phyloP scores from a whole-genome alignment of 1,140 invertebrate genomes.

The Calephelis virginiensis region DNA sequence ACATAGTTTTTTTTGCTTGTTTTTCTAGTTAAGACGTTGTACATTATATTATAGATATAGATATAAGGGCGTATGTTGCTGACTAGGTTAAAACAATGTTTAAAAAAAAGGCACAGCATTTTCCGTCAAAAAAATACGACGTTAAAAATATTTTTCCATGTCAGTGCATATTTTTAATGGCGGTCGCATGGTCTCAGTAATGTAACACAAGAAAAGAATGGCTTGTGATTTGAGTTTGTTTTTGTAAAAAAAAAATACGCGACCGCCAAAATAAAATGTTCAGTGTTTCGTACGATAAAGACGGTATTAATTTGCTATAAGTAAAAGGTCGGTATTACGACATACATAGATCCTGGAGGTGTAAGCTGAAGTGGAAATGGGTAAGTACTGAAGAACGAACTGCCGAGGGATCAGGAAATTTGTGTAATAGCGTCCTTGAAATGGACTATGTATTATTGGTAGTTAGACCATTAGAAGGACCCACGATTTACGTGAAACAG shows the following conservation, averaged over 20 bases:
- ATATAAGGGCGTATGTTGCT: constrained; percentile 44
- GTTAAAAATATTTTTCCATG: constrained; percentile 62
- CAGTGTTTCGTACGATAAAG: constrained; percentile 34
- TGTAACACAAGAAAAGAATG: constrained; percentile 69
- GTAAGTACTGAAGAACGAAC: no score
- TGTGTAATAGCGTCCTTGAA: no score
- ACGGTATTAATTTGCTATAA: background rate
- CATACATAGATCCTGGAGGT: no score
- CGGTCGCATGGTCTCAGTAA: constrained; percentile 44
- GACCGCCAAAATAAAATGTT: constrained; percentile 60
- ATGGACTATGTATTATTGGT: no score
- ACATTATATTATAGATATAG: constrained; percentile 46
- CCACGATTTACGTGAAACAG: no score
- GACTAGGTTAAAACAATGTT: constrained; percentile 55
- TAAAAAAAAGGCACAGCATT: constrained; percentile 47
- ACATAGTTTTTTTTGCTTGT: constrained; percentile 39
- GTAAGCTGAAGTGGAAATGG: no score
- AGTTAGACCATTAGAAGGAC: no score
- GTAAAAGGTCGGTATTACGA: no score
- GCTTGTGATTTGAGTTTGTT: constrained; percentile 57
- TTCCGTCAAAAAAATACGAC: constrained; percentile 48
- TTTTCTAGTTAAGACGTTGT: constrained; percentile 39
- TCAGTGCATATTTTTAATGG: constrained; percentile 61
- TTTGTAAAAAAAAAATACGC: constrained; percentile 51
- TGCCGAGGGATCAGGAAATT: no score